Base-by-base conservation (phyloP, 2,888 invertebrate species). In the Timema cristinae region DNA sequence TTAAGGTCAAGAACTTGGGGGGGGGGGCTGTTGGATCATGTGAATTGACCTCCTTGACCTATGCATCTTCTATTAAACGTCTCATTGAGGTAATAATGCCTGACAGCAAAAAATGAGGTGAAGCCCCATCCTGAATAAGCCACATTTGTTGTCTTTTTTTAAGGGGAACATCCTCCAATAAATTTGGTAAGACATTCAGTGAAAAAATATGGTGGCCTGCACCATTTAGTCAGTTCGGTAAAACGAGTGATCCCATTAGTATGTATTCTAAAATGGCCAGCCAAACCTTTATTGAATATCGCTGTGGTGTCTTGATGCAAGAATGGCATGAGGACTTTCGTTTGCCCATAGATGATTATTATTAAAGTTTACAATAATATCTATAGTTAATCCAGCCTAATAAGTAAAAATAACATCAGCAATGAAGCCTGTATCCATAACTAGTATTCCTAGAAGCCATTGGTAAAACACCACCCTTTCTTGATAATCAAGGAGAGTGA, bases 241-340 rank as follows among this genome's bases (percentile, higher is more conserved):
- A 32, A 16, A 59, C 8, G 15, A 7, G 13, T 16, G 59, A 16
- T 56, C 56, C 56, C n/a, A 56, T 56, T 59, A 59, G 13, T 11
- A 15, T 59, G 32, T 59, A 13, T 9, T 9, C 59, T 16, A 59
- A 16, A 59, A n/a, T 59, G 8, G 7, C 4, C 32, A n/a, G 16
- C 59, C 59, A 59, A 16, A 59, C 15, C 10, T 59, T 59, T 16
- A 59, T 59, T 59, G 59, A 59, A 59, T 16, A 59, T n/a, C 59
- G 59, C 9, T n/a, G 59, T 59, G 9, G 32, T 59, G 59, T 7
- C 59, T 8, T 59, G 59, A 15, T 59, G 15, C 59, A 8, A 16
- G 16, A 59, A 59, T 32, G 6, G 59, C 59, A 32, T 59, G 9
- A n/a, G 15, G 15, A 59, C 32, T n/a, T 59, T n/a, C n/a, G 8